phyloP scores from a whole-genome alignment of 2,888 invertebrate species.

The Synergus japonicus region DNA sequence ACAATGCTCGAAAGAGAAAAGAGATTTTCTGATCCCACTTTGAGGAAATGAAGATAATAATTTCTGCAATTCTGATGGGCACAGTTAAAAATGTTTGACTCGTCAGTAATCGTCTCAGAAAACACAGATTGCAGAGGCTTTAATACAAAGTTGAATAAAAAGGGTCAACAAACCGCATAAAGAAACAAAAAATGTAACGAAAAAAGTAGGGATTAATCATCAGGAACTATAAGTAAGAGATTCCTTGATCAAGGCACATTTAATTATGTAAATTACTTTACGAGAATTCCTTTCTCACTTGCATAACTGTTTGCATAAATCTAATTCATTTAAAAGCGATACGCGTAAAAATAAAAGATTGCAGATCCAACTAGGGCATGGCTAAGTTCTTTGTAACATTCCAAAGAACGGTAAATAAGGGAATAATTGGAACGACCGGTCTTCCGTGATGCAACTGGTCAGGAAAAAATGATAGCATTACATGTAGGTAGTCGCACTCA shows the following conservation, averaged over 20 bases:
- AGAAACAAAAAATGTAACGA: background rate
- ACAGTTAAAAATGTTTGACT: background rate
- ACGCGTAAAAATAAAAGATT: slow-evolving; percentile 14
- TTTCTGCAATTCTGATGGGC: background rate
- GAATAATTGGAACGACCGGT: slow-evolving; percentile 38
- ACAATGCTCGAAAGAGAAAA: background rate
- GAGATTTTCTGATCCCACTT: background rate
- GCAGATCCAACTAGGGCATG: slow-evolving; percentile 25
- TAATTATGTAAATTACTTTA: slow-evolving; percentile 23
- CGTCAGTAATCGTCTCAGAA: background rate
- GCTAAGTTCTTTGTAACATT: slow-evolving; percentile 26
- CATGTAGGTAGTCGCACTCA: slow-evolving; percentile 26
- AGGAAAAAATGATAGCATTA: slow-evolving; percentile 17
- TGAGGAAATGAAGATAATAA: background rate
- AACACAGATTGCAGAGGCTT: background rate
- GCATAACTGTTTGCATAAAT: slow-evolving; percentile 22
- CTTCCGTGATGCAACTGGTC: slow-evolving; percentile 41
- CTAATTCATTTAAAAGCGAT: slow-evolving; percentile 22
- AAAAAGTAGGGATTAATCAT: slow-evolving; percentile 22
- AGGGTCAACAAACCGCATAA: background rate
- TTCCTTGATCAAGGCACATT: background rate
- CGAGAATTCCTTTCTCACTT: slow-evolving; percentile 1
- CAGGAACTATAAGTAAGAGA: background rate
- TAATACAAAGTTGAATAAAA: background rate
- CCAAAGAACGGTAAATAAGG: slow-evolving; percentile 23